These are phyloP conservation scores for Anoncus sp. DNA, from an alignment of 2,888 invertebrate species.

Conservation along the genomic window DNA sequence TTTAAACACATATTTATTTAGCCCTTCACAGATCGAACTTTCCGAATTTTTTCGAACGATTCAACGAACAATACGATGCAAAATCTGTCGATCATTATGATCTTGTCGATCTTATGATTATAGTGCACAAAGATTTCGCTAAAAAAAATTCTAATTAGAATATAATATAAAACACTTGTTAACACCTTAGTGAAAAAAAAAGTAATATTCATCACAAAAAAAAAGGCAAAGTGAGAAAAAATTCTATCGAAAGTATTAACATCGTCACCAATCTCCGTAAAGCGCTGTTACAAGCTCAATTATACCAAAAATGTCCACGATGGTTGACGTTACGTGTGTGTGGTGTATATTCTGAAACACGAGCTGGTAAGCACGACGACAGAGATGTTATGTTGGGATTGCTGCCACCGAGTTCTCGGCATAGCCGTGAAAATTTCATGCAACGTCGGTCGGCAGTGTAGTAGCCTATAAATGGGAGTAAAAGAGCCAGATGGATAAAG, in stretches of 20 bases:
- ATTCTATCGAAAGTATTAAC: neutral
- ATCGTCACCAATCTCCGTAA: neutral
- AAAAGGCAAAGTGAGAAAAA: neutral
- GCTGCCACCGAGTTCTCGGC: conserved; percentile 7
- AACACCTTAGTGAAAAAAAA: neutral
- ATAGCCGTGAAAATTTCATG: conserved; percentile 61
- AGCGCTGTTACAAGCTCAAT: conserved; percentile 2
- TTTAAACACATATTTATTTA: too few relatives aligned
- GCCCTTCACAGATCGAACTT: too few relatives aligned
- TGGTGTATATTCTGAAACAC: conserved; percentile 3
- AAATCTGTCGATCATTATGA: too few relatives aligned
- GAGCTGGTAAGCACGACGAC: conserved; percentile 22
- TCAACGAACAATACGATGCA: too few relatives aligned
- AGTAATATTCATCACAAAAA: neutral
- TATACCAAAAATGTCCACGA: neutral
- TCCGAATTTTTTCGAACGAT: too few relatives aligned
- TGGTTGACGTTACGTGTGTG: neutral
- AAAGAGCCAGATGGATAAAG: conserved; percentile 41
- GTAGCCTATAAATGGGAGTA: conserved; percentile 42
- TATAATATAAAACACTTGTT: too few relatives aligned
- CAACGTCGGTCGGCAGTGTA: too few relatives aligned
- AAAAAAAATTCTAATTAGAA: too few relatives aligned
- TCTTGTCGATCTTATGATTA: too few relatives aligned
- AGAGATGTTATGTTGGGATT: conserved; percentile 21
- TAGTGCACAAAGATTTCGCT: too few relatives aligned